phyloP scores from a whole-genome alignment of 2,797 vertebrate genomes.

The Eulemur coronatus region DNA sequence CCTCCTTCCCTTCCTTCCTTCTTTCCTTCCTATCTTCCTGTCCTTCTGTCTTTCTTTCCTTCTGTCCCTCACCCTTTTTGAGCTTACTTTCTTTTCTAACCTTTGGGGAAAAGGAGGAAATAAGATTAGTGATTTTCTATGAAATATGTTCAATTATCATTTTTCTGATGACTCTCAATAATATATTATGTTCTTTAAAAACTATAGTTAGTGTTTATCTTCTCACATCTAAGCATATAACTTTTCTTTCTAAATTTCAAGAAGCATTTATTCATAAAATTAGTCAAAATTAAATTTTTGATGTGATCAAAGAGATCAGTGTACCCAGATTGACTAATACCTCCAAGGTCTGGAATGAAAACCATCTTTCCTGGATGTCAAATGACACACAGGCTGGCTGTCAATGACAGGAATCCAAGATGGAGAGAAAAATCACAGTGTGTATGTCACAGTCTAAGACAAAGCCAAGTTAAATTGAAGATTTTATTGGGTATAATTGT shows the following conservation, averaged over 20 bases:
- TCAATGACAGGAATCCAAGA: conserved; percentile 66
- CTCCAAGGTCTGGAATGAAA: conserved; percentile 14
- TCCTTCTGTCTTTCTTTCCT: accelerated
- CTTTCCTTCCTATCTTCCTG: accelerated
- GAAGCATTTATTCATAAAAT: conserved; percentile 49
- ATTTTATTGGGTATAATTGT: conserved; percentile 83
- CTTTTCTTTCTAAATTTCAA: conserved; percentile 47
- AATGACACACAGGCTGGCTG: conserved; percentile 67
- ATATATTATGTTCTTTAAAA: conserved; percentile 4
- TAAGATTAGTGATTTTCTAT: conserved; percentile 25
- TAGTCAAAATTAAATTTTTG: conserved; percentile 64
- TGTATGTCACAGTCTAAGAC: conserved; percentile 77
- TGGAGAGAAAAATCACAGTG: conserved; percentile 66
- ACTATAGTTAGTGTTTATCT: conserved; percentile 30
- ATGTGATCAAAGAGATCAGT: conserved; percentile 54
- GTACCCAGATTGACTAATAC: conserved; percentile 20
- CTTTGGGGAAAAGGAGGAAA: not conserved
- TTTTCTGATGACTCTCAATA: conserved; percentile 41
- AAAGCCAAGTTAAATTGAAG: conserved; percentile 83
- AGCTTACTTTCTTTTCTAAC: not conserved
- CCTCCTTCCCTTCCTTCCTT: not conserved
- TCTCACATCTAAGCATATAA: conserved; percentile 25
- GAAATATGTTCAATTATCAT: conserved; percentile 8
- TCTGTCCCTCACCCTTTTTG: not conserved
- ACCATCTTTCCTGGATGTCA: conserved; percentile 58